phyloP scores from a whole-genome alignment of 2,113 vertebrate species.

The Silurus glanis region DNA sequence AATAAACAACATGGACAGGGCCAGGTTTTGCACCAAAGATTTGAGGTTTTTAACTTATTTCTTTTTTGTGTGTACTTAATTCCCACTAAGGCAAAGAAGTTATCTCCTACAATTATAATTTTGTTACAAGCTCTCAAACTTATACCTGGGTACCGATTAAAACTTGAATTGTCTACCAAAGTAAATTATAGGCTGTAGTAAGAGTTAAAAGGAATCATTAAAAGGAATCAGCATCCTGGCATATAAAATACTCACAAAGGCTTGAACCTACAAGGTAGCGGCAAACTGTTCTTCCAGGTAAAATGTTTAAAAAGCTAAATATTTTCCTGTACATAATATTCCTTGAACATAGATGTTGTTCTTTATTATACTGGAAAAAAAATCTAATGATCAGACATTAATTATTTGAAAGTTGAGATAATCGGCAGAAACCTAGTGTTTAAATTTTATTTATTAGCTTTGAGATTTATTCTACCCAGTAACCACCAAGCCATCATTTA shows the following conservation, averaged over 20 bases:
- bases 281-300: neutral
- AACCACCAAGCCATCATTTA: neutral
- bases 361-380: neutral
- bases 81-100: neutral
- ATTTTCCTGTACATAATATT: neutral
- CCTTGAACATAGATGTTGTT: neutral
- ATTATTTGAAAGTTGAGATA: neutral
- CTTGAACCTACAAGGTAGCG: neutral
- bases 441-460: slow-evolving; percentile 15
- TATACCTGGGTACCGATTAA: neutral
- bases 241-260: neutral
- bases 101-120: neutral
- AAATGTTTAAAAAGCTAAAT: neutral
- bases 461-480: neutral
- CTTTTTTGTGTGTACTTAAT: neutral
- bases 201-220: neutral
- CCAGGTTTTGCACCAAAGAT: neutral
- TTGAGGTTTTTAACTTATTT: neutral
- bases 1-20: neutral
- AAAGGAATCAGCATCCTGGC: neutral
- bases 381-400: neutral
- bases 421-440: neutral
- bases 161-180: neutral
- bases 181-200: neutral
- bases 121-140: neutral